Conservation (phyloP, 2,797 vertebrate species). For the Scolopax bukidnonensis region DNA sequence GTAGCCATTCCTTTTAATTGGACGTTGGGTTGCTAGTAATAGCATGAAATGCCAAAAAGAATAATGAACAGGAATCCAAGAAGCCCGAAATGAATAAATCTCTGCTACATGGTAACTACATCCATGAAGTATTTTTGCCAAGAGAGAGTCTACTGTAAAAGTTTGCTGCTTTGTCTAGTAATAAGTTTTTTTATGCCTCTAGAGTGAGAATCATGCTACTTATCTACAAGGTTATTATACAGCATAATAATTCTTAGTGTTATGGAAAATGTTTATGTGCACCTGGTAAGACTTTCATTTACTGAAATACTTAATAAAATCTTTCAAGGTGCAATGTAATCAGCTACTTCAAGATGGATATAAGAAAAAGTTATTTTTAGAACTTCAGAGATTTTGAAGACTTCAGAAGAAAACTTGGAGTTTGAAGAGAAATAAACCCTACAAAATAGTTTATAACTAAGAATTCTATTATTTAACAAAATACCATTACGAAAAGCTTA, state of each 20-base stretch:
- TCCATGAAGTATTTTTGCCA: neutral
- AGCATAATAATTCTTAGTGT: neutral
- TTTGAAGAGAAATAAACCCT: neutral
- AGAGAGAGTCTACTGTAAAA: neutral
- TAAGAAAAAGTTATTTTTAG: neutral
- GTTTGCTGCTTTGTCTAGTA: neutral
- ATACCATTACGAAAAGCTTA: neutral
- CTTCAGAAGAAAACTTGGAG: neutral
- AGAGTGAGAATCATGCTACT: neutral
- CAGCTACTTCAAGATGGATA: neutral
- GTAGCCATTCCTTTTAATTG: neutral
- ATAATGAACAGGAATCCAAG: neutral
- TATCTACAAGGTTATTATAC: neutral
- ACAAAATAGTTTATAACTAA: neutral
- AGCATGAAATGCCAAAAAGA: neutral
- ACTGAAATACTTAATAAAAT: neutral
- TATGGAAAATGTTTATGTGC: neutral
- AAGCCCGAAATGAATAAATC: neutral
- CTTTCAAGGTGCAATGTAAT: neutral
- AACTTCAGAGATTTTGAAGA: neutral
- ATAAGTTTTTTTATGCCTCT: neutral
- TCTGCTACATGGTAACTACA: neutral
- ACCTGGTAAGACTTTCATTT: neutral
- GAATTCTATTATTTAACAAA: neutral
- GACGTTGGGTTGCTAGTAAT: neutral